phyloP scores from a whole-genome alignment of 2,113 vertebrate species.

The Ictidomys tridecemlineatus region DNA sequence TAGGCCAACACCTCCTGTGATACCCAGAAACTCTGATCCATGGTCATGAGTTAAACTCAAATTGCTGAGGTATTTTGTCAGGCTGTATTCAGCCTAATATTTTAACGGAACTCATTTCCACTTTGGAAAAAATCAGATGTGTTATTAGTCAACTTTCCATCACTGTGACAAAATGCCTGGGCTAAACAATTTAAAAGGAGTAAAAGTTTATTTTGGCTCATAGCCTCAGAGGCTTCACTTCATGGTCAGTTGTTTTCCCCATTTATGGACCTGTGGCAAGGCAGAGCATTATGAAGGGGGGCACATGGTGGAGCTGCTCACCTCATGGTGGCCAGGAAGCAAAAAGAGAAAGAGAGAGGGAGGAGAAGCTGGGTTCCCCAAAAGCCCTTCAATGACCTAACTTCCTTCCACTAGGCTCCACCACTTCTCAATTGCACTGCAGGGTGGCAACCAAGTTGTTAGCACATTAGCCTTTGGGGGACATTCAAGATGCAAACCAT shows the following conservation, averaged over 20 bases:
- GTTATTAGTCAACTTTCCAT: background rate
- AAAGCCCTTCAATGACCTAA: background rate
- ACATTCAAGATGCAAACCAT: background rate
- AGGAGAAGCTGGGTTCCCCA: background rate
- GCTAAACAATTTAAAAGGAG: background rate
- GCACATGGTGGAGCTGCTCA: background rate
- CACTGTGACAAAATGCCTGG: background rate
- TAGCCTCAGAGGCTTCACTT: background rate
- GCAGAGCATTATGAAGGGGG: background rate
- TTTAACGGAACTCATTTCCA: constrained; percentile 33
- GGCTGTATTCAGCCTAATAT: background rate
- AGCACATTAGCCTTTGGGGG: background rate
- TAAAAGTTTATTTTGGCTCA: background rate
- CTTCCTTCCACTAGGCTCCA: background rate
- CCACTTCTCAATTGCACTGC: background rate
- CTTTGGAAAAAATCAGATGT: constrained; percentile 4
- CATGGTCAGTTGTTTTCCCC: background rate
- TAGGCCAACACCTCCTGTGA: background rate
- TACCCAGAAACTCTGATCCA: background rate
- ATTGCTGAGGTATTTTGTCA: background rate
- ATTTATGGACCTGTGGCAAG: background rate
- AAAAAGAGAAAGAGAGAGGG: background rate
- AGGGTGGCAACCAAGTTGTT: background rate
- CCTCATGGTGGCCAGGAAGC: background rate
- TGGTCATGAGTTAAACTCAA: background rate